A percentile compares a stretch with the other conserved stretches of the same genome.
These are phyloP conservation scores for Bombus soroeensis DNA, from an alignment of 1,140 invertebrate genomes.

Conservation along the genomic window DNA sequence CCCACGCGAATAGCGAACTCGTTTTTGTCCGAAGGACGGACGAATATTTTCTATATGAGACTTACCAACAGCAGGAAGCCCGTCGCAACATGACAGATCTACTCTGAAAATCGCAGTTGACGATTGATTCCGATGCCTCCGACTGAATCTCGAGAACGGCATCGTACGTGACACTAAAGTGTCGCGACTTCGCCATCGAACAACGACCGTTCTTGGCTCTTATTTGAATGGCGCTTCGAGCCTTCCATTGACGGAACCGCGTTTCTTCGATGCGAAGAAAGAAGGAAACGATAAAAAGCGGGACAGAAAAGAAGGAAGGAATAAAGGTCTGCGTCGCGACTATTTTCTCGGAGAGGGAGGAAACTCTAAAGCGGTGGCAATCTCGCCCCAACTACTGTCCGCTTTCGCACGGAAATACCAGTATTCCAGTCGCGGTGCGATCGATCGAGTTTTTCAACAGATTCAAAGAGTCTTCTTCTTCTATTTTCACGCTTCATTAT, in stretches of 20 bases:
- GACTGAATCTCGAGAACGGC: neutral
- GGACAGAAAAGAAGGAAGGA: neutral
- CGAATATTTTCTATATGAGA: neutral
- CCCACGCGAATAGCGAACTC: conserved; percentile 53
- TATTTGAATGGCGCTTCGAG: conserved; percentile 41
- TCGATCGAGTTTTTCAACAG: conserved; percentile 42
- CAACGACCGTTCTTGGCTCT: conserved; percentile 28
- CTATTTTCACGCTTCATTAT: conserved; percentile 32
- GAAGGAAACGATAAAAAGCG: neutral
- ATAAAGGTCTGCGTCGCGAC: conserved; percentile 17
- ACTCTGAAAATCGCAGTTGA: neutral
- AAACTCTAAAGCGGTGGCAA: conserved; percentile 21
- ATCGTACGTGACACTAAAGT: neutral
- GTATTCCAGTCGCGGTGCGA: conserved; percentile 11
- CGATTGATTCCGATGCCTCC: neutral
- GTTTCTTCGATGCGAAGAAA: conserved; percentile 14
- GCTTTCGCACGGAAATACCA: conserved; percentile 47
- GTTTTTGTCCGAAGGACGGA: conserved; percentile 18
- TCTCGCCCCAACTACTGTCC: neutral
- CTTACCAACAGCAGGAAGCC: neutral
- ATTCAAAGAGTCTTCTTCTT: neutral
- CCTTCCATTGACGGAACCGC: conserved; percentile 31
- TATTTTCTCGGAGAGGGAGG: conserved; percentile 10
- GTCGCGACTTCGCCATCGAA: neutral
- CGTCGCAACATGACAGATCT: neutral